Conservation (phyloP, 2,888 invertebrate species). For the Trichopoda pennipes region DNA sequence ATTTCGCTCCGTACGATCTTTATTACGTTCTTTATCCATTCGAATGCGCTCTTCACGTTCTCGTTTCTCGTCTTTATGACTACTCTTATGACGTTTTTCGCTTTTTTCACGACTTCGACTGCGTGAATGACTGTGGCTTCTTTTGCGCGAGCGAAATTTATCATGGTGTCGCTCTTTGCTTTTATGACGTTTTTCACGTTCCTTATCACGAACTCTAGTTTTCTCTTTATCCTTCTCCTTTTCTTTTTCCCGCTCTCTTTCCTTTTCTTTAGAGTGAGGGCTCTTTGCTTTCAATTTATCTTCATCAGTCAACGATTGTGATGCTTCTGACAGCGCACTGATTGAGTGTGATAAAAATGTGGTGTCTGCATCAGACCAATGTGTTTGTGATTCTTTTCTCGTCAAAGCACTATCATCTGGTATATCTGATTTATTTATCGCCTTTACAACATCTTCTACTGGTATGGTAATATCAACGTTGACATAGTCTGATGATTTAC, state of each 20-base stretch:
- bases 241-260: conserved; percentile 65
- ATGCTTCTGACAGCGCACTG: conserved; percentile 23
- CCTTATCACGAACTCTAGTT: conserved; percentile 67
- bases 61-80: conserved; percentile 71
- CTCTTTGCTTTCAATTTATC: conserved; percentile 60
- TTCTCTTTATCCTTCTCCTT: conserved; percentile 70
- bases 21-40: conserved; percentile 70
- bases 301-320: conserved; percentile 30
- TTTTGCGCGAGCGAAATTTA: conserved; percentile 71
- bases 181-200: conserved; percentile 75
- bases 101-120: conserved; percentile 75
- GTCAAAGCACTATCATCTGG: conserved; percentile 20
- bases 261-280: conserved; percentile 56
- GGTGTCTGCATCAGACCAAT: conserved; percentile 50
- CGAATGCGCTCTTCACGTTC: conserved; percentile 71
- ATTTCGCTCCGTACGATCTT: conserved; percentile 56
- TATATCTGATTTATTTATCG: conserved; percentile 82
- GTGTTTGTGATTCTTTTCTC: conserved; percentile 50
- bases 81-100: conserved; percentile 76
- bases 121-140: conserved; percentile 77
- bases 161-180: conserved; percentile 76
- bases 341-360: conserved; percentile 39
- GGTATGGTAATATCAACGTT: conserved; percentile 84
- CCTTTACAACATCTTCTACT: conserved; percentile 86
- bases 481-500: conserved; percentile 83